Evolutionary conservation across 2,888 invertebrate species (phyloP), one percentile per base, ranked within the genome.

Genomic region (Agrotis clavis): DNA sequence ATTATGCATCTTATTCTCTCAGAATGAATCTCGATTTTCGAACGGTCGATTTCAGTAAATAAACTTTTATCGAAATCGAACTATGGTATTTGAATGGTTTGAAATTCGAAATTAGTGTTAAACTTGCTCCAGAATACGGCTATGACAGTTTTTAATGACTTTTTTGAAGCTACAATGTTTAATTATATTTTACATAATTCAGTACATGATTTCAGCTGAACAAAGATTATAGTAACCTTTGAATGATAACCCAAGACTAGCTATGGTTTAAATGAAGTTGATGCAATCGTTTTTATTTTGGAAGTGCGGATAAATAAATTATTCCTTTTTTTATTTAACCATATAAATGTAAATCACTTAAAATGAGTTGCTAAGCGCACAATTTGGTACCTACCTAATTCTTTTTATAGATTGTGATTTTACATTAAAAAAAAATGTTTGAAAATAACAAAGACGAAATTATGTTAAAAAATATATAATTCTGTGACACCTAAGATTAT

Each of bases 201-300:
- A n/a, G 21, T 48, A 35, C 25, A n/a, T 48, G 4, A 50, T 62
- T 77, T 25, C 65, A 76, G 78, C 78, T 71, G 78, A 66, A 25
- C 48, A 71, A 71, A 77, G 51, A 53, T 7, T 51, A 18, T 13
- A 18, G 48, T 53, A 57, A 63, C 51, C 4, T 41, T 35, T 5
- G 35, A 35, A 35, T 35, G 6, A 35, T 35, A 35, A 35, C 7
- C 4, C 35, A 48, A 19, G 25, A 67, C 9, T 62, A 30, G 62
- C 47, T 30, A 47, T 14, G 30, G 30, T 63, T 47, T 30, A 47
- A 30, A 61, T 16, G 4, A 5, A n/a, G 7, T 1, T 45, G n/a
- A n/a, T 25, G 25, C 2, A 66, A 2, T 18, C 1, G 0, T 6
- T n/a, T 21, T 63, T 47, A 9, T 50, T 16, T 45, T 16, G 16